Base-by-base conservation (phyloP, 1,140 invertebrate genomes). In the Adoxophyes honmai region DNA sequence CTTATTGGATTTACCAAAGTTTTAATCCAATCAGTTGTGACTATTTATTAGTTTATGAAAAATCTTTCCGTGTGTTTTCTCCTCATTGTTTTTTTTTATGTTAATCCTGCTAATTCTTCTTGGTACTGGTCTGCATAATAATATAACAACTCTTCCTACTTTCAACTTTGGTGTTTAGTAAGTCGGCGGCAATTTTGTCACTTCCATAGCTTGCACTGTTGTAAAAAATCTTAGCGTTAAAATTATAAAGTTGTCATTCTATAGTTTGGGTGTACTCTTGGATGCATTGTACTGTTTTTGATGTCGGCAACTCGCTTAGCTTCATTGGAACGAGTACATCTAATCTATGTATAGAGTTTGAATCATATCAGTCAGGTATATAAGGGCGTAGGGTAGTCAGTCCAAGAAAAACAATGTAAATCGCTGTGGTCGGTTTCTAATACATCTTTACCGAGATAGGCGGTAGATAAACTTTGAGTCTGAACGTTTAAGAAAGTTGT, bases 191-290 rank as follows among this genome's bases (percentile, higher is more conserved):
- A 8, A 15, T 55, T 35, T 72, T 75, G 44, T 81, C 81, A 81
- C 81, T 81, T 80, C 77, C 77, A 75, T 81, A 84, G 81, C 78
- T 81, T 84, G 81, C 81, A 84, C 78, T 76, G 70, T 78, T 73
- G 68, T 79, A 75, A 78, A 73, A 60, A 63, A 65, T 59, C 51
- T 68, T 78, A 80, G 70, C 70, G 77, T 75, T 78, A 79, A 33
- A 48, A 10, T n/a, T 48, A 33, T 48, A 28, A 79, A 60, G 14
- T 60, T 64, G 51, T 62, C 57, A 51, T 70, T 59, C 51, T 60
- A 55, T 62, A 55, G 56, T 60, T 68, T 51, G 55, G 54, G 57
- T 68, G 64, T 73, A 73, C 58, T 70, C 42, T 28, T 6, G 60
- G 59, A 60, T 52, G 55, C 42, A 42, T 39, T 54, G 15, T 59